phyloP scores from a whole-genome alignment of 2,797 vertebrate genomes.

The Synanceia verrucosa region DNA sequence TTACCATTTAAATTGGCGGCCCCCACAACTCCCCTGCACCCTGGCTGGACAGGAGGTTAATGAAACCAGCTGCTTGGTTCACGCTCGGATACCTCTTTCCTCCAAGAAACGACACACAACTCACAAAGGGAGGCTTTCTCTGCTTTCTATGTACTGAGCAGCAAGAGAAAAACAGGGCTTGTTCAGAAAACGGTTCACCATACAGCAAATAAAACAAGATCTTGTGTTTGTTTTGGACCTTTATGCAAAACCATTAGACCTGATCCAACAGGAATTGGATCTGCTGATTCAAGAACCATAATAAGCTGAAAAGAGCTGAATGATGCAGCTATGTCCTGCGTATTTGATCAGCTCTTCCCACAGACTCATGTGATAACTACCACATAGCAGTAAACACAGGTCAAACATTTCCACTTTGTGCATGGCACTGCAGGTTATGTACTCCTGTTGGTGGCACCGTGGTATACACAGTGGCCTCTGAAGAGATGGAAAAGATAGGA shows the following conservation, averaged over 20 bases:
- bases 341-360: slow-evolving; percentile 6
- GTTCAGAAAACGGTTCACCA: slow-evolving; percentile 12
- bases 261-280: not conserved
- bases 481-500: slow-evolving; percentile 45
- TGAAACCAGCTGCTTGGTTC: slow-evolving; percentile 85
- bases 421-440: slow-evolving; percentile 39
- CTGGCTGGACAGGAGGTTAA: slow-evolving; percentile 83
- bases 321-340: not conserved
- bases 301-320: not conserved
- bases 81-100: slow-evolving; percentile 73
- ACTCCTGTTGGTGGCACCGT: slow-evolving; percentile 38
- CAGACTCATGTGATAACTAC: slow-evolving; percentile 30
- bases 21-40: slow-evolving; percentile 63
- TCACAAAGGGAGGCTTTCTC: slow-evolving; percentile 68
- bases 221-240: slow-evolving; percentile 13
- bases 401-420: slow-evolving; percentile 47
- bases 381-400: slow-evolving; percentile 43
- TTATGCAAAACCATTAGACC: not conserved
- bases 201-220: slow-evolving; percentile 11
- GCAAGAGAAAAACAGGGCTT: slow-evolving; percentile 20
- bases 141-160: slow-evolving; percentile 41
- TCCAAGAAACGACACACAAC: slow-evolving; percentile 68
- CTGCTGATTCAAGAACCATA: not conserved
- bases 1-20: slow-evolving; percentile 73
- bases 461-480: slow-evolving; percentile 47